Base-by-base conservation (phyloP, 1,140 invertebrate species). In the Drosophila triauraria region DNA sequence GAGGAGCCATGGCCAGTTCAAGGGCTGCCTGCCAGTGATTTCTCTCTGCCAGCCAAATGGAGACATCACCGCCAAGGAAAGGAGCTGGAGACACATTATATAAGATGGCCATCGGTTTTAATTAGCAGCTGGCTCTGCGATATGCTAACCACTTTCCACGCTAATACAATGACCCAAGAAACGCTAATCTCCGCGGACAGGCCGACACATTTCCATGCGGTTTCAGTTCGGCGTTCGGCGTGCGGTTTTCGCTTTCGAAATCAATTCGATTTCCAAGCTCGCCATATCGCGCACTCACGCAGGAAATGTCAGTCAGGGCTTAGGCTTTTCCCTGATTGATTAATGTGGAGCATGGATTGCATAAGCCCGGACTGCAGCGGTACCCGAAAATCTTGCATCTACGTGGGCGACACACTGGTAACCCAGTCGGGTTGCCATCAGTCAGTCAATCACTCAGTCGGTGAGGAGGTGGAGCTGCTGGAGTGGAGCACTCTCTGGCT, bases 241-340 rank as follows among this genome's bases (percentile, higher is more conserved):
- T 46, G 62, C 70, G 69, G 80, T 82, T 74, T 88, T 87, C 84
- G 80, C 84, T 87, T 87, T 87, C 74, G 62, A 88, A 87, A 87
- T 88, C 84, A 87, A 87, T 87, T 50, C 54, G 20, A 68, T 70
- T 70, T 70, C 61, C 68, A 40, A 54, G 12, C 53, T 10, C 20
- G 51, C 62, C 64, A 60, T 76, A 80, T 84, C 74, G 67, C 53
- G 50, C 72, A 67, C 82, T 78, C 77, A 54, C 38, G 53, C 83
- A 87, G 83, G 84, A 87, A 87, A 87, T 62, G 83, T 87, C 84
- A 84, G 81, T 87, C 83, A 84, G 82, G 81, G 69, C 67, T 69
- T 71, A 78, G 60, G 65, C 69, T 71, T 70, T 78, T 72, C 46
- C 42, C 75, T 82, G 79, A 82, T 82, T 82, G 79, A 82, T 82